A percentile compares a stretch with the other conserved stretches of the same genome.
phyloP scores from a whole-genome alignment of 1,140 invertebrate genomes.

The Choristoneura fumiferana region DNA sequence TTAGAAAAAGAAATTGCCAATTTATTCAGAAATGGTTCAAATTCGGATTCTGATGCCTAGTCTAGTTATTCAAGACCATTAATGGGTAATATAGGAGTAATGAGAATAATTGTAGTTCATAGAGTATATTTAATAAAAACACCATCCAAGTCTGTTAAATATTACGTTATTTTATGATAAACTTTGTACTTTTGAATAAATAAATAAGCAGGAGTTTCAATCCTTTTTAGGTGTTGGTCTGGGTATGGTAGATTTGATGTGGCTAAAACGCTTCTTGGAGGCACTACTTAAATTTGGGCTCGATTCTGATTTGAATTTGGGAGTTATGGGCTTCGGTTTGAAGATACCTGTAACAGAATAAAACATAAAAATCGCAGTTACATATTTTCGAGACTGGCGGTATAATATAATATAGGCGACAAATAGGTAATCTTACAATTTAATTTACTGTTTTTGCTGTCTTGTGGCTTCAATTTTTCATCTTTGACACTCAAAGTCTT shows the following conservation, averaged over 20 bases:
- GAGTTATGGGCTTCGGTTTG: slow-evolving; percentile 40
- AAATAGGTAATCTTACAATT: slow-evolving; percentile 43
- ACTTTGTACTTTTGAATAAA: slow-evolving; percentile 19
- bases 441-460: slow-evolving; percentile 42
- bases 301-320: slow-evolving; percentile 29
- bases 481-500: slow-evolving; percentile 34
- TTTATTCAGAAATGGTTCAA: slow-evolving; percentile 44
- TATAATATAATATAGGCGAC: too few relatives aligned
- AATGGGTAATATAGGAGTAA: background rate
- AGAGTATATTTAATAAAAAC: slow-evolving; percentile 17
- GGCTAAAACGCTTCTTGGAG: slow-evolving; percentile 55
- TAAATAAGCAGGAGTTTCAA: slow-evolving; percentile 27
- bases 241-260: slow-evolving; percentile 70
- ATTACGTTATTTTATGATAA: background rate
- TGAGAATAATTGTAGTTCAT: slow-evolving; percentile 5
- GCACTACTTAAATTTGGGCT: slow-evolving; percentile 51
- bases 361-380: background rate
- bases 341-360: slow-evolving; percentile 48
- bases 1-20: slow-evolving; percentile 62
- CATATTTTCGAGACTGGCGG: too few relatives aligned
- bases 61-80: too few relatives aligned
- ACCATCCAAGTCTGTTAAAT: slow-evolving; percentile 17
- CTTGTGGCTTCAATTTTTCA: slow-evolving; percentile 38
- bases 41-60: slow-evolving; percentile 43
- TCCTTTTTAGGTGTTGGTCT: slow-evolving; percentile 53